These are phyloP conservation scores for Sebastes diploproa DNA, from an alignment of 2,797 vertebrate species.

Conservation along the genomic window DNA sequence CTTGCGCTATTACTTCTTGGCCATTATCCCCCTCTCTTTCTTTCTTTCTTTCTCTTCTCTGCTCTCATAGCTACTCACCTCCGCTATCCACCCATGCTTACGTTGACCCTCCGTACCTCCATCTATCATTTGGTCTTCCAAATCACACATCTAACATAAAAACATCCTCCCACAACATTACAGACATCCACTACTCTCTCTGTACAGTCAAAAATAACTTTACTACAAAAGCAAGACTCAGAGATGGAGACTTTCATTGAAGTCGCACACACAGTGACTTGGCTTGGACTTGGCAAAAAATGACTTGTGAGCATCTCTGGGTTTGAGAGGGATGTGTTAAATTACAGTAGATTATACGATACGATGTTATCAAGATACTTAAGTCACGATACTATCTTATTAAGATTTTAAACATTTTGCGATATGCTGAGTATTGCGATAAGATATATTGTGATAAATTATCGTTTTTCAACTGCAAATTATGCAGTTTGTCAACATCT, in stretches of 20 bases:
- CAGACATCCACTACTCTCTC: constrained; percentile 1
- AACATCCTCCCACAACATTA: constrained; percentile 26
- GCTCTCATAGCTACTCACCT: constrained; percentile 36
- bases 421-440: too few species aligned
- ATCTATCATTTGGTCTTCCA: constrained; percentile 28
- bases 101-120: constrained; percentile 5
- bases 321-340: not conserved
- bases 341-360: not conserved
- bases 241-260: not conserved
- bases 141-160: constrained; percentile 32
- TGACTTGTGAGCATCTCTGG: not conserved
- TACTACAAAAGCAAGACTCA: constrained; percentile 16
- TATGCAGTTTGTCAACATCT: too few species aligned
- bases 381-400: too few species aligned
- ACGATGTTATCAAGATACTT: too few species aligned
- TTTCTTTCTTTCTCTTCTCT: constrained; percentile 46
- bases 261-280: not conserved
- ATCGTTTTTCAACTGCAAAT: too few species aligned
- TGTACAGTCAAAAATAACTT: constrained; percentile 36
- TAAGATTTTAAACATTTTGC: too few species aligned
- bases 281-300: not conserved
- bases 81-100: constrained; percentile 4
- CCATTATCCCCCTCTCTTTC: constrained; percentile 64
- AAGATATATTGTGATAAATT: too few species aligned
- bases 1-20: constrained; percentile 70